These are phyloP conservation scores for Eristalis intricaria DNA, from an alignment of 2,888 invertebrate species.

Conservation along the genomic window DNA sequence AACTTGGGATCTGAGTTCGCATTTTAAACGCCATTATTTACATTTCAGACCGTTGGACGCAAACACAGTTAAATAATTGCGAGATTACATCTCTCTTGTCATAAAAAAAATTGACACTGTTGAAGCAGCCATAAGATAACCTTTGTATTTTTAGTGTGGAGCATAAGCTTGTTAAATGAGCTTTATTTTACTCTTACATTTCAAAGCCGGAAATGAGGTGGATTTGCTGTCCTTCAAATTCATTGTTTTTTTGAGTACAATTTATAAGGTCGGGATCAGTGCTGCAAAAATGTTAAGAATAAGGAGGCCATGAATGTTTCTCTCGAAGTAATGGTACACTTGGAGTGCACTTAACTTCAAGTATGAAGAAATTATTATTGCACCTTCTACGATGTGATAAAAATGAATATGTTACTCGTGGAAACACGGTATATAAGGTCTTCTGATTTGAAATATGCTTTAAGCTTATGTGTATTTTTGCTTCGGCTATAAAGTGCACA, in stretches of 20 bases:
- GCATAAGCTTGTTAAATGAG: constrained; percentile 25
- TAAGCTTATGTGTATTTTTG: background rate
- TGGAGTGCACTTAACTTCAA: constrained; percentile 14
- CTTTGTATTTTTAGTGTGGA: constrained; percentile 46
- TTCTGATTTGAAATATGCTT: background rate
- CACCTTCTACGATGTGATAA: background rate
- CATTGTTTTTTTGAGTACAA: constrained; percentile 17
- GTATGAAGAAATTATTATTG: constrained; percentile 1
- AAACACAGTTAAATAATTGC: constrained; percentile 69
- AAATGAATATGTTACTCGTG: background rate
- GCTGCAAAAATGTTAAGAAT: constrained; percentile 3
- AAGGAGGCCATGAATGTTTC: constrained; percentile 5
- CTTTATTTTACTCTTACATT: constrained; percentile 26
- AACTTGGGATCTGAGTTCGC: constrained; percentile 53
- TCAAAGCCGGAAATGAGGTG: constrained; percentile 31
- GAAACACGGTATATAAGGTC: background rate
- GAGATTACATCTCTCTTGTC: constrained; percentile 60
- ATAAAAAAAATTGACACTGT: constrained; percentile 59
- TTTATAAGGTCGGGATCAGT: constrained; percentile 11
- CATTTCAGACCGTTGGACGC: constrained; percentile 58
- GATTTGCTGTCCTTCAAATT: constrained; percentile 28
- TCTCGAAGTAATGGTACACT: constrained; percentile 1
- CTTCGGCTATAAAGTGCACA: background rate
- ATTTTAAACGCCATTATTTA: constrained; percentile 59
- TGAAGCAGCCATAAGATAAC: constrained; percentile 38